Percentiles rank a stretch among this genome's conserved stretches.
Conservation (phyloP, 2,888 invertebrate species). For the Flabesymbios commensalis region DNA sequence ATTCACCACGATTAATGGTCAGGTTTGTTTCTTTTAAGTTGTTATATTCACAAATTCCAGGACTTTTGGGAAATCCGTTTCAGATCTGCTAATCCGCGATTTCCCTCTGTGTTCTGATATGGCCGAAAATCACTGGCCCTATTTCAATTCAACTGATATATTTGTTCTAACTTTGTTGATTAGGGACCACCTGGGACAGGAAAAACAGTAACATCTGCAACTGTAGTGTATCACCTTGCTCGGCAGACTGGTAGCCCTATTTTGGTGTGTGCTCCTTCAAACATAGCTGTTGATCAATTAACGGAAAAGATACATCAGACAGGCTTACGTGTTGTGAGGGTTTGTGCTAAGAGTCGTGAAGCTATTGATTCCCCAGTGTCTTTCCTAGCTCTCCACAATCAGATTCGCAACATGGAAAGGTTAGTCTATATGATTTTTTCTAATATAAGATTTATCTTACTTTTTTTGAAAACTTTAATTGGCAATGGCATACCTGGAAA, state of each 20-base stretch:
- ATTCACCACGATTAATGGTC: too few species aligned
- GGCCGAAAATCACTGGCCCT: too few species aligned
- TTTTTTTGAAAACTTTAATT: too few species aligned
- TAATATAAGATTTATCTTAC: too few species aligned
- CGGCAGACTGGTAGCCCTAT: constrained; percentile 89
- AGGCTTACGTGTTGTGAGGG: constrained; percentile 86
- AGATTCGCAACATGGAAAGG: constrained; percentile 91
- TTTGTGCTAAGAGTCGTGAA: constrained; percentile 97
- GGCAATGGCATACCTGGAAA: too few species aligned
- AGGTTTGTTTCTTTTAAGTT: too few species aligned
- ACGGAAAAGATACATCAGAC: constrained; percentile 98
- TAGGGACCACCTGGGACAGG: constrained; percentile 90
- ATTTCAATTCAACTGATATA: background rate
- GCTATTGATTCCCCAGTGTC: constrained; percentile 97
- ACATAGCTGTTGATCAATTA: constrained; percentile 98
- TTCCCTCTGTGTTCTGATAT: too few species aligned
- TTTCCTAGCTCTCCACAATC: constrained; percentile 94
- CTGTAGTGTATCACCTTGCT: constrained; percentile 96
- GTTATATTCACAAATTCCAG: too few species aligned
- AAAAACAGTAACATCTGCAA: constrained; percentile 98
- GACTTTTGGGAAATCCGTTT: too few species aligned
- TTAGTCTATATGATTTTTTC: constrained; percentile 43
- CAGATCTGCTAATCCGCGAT: too few species aligned
- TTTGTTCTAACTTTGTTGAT: background rate
- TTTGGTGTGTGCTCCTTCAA: constrained; percentile 97